These are phyloP conservation scores for Myripristis murdjan DNA, from an alignment of 2,797 vertebrate genomes.

Conservation along the genomic window DNA sequence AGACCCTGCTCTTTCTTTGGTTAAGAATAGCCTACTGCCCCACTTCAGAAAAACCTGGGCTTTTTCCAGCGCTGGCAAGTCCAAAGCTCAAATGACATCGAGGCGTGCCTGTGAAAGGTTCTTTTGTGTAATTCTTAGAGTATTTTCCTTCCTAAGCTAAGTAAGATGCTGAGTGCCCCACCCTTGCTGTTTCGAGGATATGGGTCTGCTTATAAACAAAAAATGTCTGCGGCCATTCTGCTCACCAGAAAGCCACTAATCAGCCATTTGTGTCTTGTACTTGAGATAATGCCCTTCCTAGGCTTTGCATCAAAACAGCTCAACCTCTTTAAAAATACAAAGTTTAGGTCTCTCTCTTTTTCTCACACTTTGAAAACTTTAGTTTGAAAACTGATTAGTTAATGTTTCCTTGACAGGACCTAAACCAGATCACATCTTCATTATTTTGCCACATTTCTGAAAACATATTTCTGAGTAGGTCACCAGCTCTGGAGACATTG, in stretches of 20 bases:
- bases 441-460: not conserved
- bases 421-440: not conserved
- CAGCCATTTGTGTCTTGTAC: not conserved
- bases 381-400: not conserved
- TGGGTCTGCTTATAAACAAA: too few species aligned
- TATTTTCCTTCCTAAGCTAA: not conserved
- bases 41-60: not conserved
- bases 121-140: constrained; percentile 46
- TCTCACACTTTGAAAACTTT: not conserved
- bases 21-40: not conserved
- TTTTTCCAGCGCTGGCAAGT: not conserved
- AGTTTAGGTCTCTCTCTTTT: not conserved
- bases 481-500: too few species aligned
- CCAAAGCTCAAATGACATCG: constrained; percentile 40
- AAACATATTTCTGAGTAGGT: too few species aligned
- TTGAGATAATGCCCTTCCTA: not conserved
- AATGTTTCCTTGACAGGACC: not conserved
- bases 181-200: not conserved
- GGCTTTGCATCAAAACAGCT: not conserved
- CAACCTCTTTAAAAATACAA: not conserved
- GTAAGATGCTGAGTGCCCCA: constrained; percentile 6
- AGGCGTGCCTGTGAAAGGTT: constrained; percentile 24
- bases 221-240: not conserved
- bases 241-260: not conserved
- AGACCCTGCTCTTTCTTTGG: not conserved